phyloP scores from a whole-genome alignment of 2,888 invertebrate species.

The Zhuqinia jingwanae region DNA sequence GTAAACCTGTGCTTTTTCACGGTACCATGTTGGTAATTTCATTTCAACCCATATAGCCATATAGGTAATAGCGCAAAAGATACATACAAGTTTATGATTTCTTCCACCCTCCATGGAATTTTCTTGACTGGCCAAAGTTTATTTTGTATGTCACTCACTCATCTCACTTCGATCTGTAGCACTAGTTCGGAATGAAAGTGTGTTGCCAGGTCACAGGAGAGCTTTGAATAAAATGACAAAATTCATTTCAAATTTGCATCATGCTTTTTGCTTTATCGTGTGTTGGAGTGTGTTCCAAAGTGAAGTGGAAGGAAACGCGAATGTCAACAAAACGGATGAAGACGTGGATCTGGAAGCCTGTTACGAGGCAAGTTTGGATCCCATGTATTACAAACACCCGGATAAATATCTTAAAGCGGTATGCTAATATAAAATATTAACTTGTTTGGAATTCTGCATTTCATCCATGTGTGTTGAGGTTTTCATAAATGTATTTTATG shows the following conservation, averaged over 20 bases:
- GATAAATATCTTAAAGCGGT: constrained; percentile 51
- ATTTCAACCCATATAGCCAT: too few relatives aligned
- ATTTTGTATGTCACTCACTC: too few relatives aligned
- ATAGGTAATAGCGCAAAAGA: too few relatives aligned
- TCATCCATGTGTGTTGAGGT: neutral
- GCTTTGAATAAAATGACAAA: neutral
- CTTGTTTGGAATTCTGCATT: neutral
- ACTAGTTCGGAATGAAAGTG: too few relatives aligned
- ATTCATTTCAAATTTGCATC: neutral
- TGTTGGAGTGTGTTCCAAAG: neutral
- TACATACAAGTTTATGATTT: too few relatives aligned
- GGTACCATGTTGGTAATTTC: too few relatives aligned
- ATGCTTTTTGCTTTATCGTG: neutral
- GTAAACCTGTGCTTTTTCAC: too few relatives aligned
- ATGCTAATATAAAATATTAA: neutral
- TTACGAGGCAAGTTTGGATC: constrained; percentile 31
- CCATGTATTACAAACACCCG: constrained; percentile 40
- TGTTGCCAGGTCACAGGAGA: too few relatives aligned
- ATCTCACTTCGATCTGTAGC: too few relatives aligned
- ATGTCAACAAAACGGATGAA: constrained; percentile 35
- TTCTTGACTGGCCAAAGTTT: too few relatives aligned
- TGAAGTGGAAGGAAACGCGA: constrained; percentile 1
- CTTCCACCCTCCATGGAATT: too few relatives aligned
- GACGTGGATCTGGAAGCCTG: constrained; percentile 40
- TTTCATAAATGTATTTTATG: neutral